These are phyloP conservation scores for Patella depressa DNA, from an alignment of 2,888 invertebrate species.

Conservation along the genomic window DNA sequence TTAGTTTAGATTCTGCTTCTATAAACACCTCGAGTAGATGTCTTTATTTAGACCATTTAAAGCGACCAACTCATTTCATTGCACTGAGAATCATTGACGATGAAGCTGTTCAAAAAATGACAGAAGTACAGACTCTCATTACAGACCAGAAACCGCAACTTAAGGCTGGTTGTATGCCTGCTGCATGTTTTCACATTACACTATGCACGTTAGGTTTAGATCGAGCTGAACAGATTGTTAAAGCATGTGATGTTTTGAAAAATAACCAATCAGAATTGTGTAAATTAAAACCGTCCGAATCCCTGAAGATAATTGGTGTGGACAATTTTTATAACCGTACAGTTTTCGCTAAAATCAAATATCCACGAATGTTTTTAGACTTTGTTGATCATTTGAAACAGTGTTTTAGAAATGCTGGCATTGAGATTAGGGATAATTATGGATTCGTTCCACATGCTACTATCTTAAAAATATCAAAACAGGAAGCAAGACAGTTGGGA, in stretches of 20 bases:
- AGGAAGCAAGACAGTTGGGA: slow-evolving; percentile 42
- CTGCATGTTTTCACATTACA: slow-evolving; percentile 61
- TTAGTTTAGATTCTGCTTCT: slow-evolving; percentile 27
- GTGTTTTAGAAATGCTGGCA: slow-evolving; percentile 40
- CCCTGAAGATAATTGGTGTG: slow-evolving; percentile 48
- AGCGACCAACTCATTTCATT: slow-evolving; percentile 61
- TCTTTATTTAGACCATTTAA: slow-evolving; percentile 56
- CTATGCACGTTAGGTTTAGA: slow-evolving; percentile 61
- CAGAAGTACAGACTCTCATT: slow-evolving; percentile 52
- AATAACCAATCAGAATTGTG: slow-evolving; percentile 27
- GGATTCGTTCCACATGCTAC: slow-evolving; percentile 69
- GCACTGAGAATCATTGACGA: slow-evolving; percentile 54
- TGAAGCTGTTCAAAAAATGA: slow-evolving; percentile 40
- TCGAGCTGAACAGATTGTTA: slow-evolving; percentile 35
- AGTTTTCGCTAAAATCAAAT: slow-evolving; percentile 56
- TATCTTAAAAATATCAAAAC: slow-evolving; percentile 59
- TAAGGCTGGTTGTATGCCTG: slow-evolving; percentile 51
- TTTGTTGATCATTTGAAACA: slow-evolving; percentile 47
- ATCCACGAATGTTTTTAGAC: slow-evolving; percentile 45
- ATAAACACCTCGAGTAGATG: slow-evolving; percentile 23
- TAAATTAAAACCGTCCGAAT: slow-evolving; percentile 21
- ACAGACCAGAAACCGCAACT: slow-evolving; percentile 50
- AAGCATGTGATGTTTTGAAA: slow-evolving; percentile 34
- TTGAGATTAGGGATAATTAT: slow-evolving; percentile 57
- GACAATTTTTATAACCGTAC: slow-evolving; percentile 60